Base-by-base conservation (phyloP, 2,888 invertebrate species). In the Lacanobia oleracea region DNA sequence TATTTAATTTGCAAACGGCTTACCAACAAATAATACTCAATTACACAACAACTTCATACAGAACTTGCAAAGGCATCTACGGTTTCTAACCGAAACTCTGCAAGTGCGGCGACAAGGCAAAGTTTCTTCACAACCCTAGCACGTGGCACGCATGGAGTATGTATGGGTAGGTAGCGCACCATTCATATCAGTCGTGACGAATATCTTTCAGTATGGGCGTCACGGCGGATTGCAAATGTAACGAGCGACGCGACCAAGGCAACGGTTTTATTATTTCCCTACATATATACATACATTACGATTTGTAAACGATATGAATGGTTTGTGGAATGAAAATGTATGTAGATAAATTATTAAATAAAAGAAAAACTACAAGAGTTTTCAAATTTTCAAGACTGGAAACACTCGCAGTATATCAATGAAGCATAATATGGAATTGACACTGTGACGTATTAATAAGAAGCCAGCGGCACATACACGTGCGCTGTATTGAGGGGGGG, bases 171-270 rank as follows among this genome's bases (percentile, higher is more conserved):
- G 16, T 14, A 51, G 7, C 18, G 5, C 16, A 5, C 40, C 16
- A 43, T 70, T 70, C 43, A 60, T 27, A 50, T 59, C 77, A 60
- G 51, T 23, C 37, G 21, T 76, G 69, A 69, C 18, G 23, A 18
- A 69, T 77, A 64, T 51, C 50, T 62, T 51, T 78, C 65, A 51
- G 65, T 72, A 72, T 75, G 70, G 53, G 53, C 60, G 78, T 71
- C 70, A 73, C 72, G 72, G 48, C 61, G 57, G 59, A 21, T 54
- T 56, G 66, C 59, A 71, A 67, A 59, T 69, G 67, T 67, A 76
- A 84, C 75, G 73, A 82, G 70, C 57, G 9, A 5, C 61, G 70
- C 62, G 60, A 67, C 60, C 27, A 45, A 69, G 66, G 9, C 14
- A 27, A 21, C 51, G 27, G 45, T 80, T 75, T 70, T 69, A 72